phyloP scores from a whole-genome alignment of 2,888 invertebrate species.

The Brenthis ino region DNA sequence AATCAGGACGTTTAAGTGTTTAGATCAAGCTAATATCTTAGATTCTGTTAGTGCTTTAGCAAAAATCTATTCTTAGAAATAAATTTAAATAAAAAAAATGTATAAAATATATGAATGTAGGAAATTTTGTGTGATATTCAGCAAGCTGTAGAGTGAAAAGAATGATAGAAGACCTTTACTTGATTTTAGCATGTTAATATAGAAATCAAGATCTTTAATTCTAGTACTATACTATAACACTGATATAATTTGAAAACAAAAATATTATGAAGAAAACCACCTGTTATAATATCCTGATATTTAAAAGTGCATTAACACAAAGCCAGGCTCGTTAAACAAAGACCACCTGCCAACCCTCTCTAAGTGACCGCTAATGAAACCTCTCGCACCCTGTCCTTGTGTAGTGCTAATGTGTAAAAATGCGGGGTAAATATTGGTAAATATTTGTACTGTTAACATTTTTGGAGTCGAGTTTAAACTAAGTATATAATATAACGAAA shows the following conservation, averaged over 20 bases:
- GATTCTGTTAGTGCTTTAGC: too few species aligned
- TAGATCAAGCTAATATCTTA: neutral
- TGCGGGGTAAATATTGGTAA: slow-evolving; percentile 59
- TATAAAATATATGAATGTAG: too few species aligned
- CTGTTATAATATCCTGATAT: slow-evolving; percentile 5
- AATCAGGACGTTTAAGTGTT: neutral
- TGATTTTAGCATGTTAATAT: too few species aligned
- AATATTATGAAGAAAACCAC: neutral
- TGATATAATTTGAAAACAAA: neutral
- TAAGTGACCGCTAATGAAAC: slow-evolving; percentile 71
- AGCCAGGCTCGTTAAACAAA: slow-evolving; percentile 64
- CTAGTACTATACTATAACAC: too few species aligned
- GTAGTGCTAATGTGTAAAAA: slow-evolving; percentile 54
- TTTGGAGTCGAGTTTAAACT: slow-evolving; percentile 13
- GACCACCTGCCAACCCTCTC: slow-evolving; percentile 76
- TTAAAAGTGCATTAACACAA: slow-evolving; percentile 41
- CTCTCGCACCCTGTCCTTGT: slow-evolving; percentile 47
- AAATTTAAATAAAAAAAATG: too few species aligned
- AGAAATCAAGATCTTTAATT: too few species aligned
- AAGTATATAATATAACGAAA: neutral
- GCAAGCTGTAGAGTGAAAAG: too few species aligned
- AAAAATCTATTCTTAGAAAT: too few species aligned
- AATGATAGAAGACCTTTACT: too few species aligned
- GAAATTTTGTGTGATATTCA: too few species aligned
- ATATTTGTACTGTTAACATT: slow-evolving; percentile 23